Base-by-base conservation (phyloP, 2,113 vertebrate species). In the Cyphomyrus plagiostoma region DNA sequence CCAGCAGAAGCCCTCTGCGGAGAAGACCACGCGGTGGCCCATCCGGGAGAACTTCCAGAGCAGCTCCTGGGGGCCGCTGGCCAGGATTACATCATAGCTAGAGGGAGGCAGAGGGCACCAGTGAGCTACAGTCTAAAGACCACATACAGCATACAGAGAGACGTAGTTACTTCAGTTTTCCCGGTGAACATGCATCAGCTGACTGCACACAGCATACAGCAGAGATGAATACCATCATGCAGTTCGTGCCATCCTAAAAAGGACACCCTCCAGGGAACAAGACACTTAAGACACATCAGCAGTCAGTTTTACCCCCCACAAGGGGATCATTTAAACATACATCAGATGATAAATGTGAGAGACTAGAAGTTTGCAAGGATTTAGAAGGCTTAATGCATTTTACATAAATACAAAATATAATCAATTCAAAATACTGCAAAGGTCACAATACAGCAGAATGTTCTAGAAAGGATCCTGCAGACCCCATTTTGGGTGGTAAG, bases 1-100 rank as follows among this genome's bases (percentile, higher is more conserved):
- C 96, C 96, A 97, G 90, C 96, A 96, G 94, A 97, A 97, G 19
- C 93, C 91, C 92, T 97, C 96, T 0, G 96, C 96, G 0, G 96
- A 96, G 91, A 97, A 97, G 23, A 97, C 93, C 66, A 97, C 90
- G 2, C 89, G 94, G 89, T 96, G 96, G 10, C 94, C 92, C 4
- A 94, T 94, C 42, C 92, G 93, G 19, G 93, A 45, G 3, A 97
- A 97, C 88, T 96, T 96, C 93, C 88, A 92, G 21, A 96, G 94
- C 86, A 97, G 93, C 91, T 96, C 96, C 0, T 93, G 70, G 7
- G 96, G 96, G 53, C 94, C 94, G 7, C 95, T 93, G 0, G 96
- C 95, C 88, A 97, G 90, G 89, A 97, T 90, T 48, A 97, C 96
- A 15, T 97, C 96, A 9, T 97, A 97, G 92, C 96, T 96, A 88